Base-by-base conservation (phyloP, 1,140 invertebrate genomes). In the Vollenhovia emeryi region DNA sequence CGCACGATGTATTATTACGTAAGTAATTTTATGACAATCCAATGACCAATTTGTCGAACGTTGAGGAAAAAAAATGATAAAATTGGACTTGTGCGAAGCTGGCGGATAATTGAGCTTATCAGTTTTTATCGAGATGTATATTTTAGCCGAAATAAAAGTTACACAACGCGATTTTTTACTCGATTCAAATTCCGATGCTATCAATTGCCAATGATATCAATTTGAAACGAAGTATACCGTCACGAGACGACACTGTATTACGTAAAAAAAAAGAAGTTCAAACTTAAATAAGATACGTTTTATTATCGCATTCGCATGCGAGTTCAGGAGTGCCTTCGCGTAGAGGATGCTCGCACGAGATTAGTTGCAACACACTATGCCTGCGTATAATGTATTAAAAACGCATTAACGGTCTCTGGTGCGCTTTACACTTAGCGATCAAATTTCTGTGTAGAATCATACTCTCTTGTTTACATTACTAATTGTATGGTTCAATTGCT, bases 371-470 rank as follows among this genome's bases (percentile, higher is more conserved):
- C 43, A 48, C 21, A 18, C 15, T 27, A 18, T 69, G 66, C 11
- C 64, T 68, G 64, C 62, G 62, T n/a, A 9, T 69, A 48, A 27
- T 48, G 40, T 27, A n/a, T 48, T 13, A 21, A 36, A 62, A 50
- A 36, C 4, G 8, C 60, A 62, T 62, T 43, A 45, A 66, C 21
- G 36, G 21, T 66, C 11, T 66, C 6, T 36, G 36, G 21, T 43
- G 36, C 62, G 62, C 62, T 66, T 40, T 66, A 66, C 62, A 66
- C 62, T 66, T 21, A 66, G 21, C 36, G n/a, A 66, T 66, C 62
- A 40, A 66, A 66, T 66, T 66, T 66, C 21, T 45, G 36, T 8
- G 36, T 66, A 45, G 40, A 66, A 66, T 45, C 36, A 24, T 66
- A 66, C 18, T 0, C 45, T 66, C 36, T 45, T 27, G 21, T 45